Base-by-base conservation (phyloP, 2,797 vertebrate species). In the Chaetophractus vellerosus region DNA sequence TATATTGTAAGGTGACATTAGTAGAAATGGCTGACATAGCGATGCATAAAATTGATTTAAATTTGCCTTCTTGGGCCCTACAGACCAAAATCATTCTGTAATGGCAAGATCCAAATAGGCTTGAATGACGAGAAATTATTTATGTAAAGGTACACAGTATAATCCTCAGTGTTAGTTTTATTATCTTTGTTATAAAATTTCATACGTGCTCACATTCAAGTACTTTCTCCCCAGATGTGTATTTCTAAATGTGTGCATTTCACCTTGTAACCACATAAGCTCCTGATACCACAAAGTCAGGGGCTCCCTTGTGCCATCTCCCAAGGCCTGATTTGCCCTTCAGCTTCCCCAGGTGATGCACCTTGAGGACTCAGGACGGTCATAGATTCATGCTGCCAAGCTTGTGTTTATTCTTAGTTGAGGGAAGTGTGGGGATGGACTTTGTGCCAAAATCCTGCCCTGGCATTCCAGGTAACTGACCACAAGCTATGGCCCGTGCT, bases 401-500 rank as follows among this genome's bases (percentile, higher is more conserved):
- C 48, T 11, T 4, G 15, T 45, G 57, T 61, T 87, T 95, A 79
- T 84, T 95, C 45, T 85, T 88, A 79, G 78, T 74, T 88, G 84
- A 2, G 8, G 79, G 33, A n/a, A 59, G 16, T 26, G 0, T 78
- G 41, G 50, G 59, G 31, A 55, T 82, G 23, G 74, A 84, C 45
- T 82, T 83, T 59, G 71, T 76, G 64, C 76, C 72, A 88, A 85
- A 78, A 68, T 69, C 31, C 72, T 66, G 78, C 71, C 71, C 80
- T 76, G 78, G 48, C 74, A 79, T 75, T 85, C 75, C 38, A 91
- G 81, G 87, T 90, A 82, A 87, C 88, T 75, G 66, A 63, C 88
- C 88, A 86, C 59, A 88, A 72, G 52, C 48, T 48, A 0, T 41
- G 24, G 86, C 23, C 91, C 12, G 31, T 74, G 64, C 59, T 61